Evolutionary conservation across 2,888 invertebrate genomes (phyloP).

Genomic region (Lochmaea capreae): DNA sequence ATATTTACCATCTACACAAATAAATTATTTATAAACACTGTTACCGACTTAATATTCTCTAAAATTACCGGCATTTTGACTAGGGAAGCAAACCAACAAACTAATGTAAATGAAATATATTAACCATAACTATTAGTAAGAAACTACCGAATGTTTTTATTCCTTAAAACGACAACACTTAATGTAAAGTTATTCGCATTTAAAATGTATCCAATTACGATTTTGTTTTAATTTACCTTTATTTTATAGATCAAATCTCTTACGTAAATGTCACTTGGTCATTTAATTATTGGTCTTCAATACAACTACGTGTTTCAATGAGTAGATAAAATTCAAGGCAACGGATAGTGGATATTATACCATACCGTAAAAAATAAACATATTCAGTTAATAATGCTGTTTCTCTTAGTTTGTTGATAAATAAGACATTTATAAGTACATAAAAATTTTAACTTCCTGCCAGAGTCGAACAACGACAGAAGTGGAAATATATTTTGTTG

Average conservation of each 20-base stretch:
- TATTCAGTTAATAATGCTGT: conserved; percentile 8
- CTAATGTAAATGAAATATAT: too few relatives aligned
- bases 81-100: too few relatives aligned
- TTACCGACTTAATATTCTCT: too few relatives aligned
- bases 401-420: conserved; percentile 12
- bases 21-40: too few relatives aligned
- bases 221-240: conserved; percentile 7
- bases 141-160: too few relatives aligned
- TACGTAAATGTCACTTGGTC: conserved; percentile 25
- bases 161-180: neutral
- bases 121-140: too few relatives aligned
- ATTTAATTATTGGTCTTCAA: conserved; percentile 22
- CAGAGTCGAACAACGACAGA: neutral
- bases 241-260: conserved; percentile 13
- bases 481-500: neutral
- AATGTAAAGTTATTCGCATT: neutral
- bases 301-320: conserved; percentile 5
- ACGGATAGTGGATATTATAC: conserved; percentile 17
- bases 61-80: too few relatives aligned
- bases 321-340: conserved; percentile 28
- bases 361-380: conserved; percentile 10
- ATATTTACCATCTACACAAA: too few relatives aligned
- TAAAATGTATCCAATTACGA: conserved; percentile 19
- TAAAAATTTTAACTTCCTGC: neutral
- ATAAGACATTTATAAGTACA: conserved; percentile 6